Conservation (phyloP, 2,888 invertebrate species). For the Diploptera punctata region DNA sequence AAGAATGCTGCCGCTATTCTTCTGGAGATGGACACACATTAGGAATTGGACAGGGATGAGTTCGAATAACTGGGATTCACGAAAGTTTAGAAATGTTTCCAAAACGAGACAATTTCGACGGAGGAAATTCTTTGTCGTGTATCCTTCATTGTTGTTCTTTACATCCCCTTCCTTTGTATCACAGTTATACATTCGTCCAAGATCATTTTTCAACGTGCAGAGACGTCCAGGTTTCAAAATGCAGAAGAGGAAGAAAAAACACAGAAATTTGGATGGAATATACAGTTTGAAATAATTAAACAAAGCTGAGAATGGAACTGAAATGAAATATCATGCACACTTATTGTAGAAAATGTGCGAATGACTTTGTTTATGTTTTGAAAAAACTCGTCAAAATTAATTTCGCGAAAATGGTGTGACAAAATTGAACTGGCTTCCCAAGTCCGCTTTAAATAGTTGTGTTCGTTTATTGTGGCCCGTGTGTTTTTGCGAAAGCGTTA, state of each 20-base stretch:
- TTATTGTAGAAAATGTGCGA: neutral
- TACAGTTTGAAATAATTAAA: neutral
- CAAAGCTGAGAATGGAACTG: conserved; percentile 6
- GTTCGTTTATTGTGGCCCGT: neutral
- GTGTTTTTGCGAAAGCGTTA: neutral
- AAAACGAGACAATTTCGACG: conserved; percentile 6
- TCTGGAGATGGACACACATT: neutral
- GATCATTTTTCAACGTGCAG: neutral
- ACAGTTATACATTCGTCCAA: neutral
- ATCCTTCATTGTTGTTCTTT: neutral
- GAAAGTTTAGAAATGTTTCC: conserved; percentile 10
- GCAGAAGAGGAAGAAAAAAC: conserved; percentile 27
- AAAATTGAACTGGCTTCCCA: neutral
- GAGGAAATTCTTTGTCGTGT: neutral
- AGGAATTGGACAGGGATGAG: conserved; percentile 13
- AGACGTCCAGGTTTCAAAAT: conserved; percentile 16
- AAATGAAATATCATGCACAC: neutral
- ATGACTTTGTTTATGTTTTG: neutral
- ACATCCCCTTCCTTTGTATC: neutral
- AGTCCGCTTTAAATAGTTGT: neutral
- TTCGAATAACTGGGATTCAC: neutral
- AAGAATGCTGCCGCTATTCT: neutral
- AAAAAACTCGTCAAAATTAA: neutral
- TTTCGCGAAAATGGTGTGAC: neutral
- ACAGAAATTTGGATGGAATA: neutral